These are phyloP conservation scores for Apodemus speciosus DNA, from an alignment of 2,113 vertebrate genomes.

Conservation along the genomic window DNA sequence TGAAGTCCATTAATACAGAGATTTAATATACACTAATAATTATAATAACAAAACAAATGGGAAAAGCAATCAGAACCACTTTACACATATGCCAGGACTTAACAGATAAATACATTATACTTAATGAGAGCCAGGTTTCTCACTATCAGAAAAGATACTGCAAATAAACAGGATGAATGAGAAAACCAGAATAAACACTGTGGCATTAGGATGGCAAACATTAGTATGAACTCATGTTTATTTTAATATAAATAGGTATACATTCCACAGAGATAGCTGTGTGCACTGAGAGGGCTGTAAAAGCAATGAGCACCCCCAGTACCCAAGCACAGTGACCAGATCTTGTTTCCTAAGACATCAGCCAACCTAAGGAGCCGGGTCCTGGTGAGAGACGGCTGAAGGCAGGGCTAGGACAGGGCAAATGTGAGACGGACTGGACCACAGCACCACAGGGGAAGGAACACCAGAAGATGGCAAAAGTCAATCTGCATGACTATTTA, in stretches of 20 bases:
- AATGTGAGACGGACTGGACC: not conserved
- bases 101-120: not conserved
- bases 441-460: not conserved
- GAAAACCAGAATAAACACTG: not conserved
- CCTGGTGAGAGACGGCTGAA: not conserved
- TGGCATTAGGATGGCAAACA: not conserved
- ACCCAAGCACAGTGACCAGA: not conserved
- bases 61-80: not conserved
- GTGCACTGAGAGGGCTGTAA: not conserved
- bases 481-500: not conserved
- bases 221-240: not conserved
- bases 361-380: not conserved
- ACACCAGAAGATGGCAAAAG: not conserved
- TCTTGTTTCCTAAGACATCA: not conserved
- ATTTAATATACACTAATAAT: not conserved
- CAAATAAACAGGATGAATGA: not conserved
- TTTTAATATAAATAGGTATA: not conserved
- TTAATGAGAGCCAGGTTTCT: constrained; percentile 3
- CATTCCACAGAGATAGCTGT: not conserved
- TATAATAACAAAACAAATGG: constrained; percentile 21
- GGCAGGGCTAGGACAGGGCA: not conserved
- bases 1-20: not conserved
- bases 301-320: not conserved
- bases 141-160: constrained; percentile 8
- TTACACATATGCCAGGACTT: not conserved